Evolutionary conservation across 2,113 vertebrate genomes (phyloP), one percentile per base, ranked within the genome.

Genomic region (Donacobius atricapilla): DNA sequence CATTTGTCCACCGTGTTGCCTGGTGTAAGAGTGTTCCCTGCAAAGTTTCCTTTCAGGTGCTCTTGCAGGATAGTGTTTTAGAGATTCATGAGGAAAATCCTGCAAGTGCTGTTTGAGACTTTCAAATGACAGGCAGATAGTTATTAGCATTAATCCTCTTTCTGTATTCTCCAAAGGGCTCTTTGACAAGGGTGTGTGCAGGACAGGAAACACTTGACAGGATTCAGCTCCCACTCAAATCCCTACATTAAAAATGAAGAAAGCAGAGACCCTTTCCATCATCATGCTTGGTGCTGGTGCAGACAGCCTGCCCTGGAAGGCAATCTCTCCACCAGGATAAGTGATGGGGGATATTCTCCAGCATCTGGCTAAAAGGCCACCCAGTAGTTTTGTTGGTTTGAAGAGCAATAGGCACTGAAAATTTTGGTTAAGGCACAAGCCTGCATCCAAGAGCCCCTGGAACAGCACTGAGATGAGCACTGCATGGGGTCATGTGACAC

Each of bases 71-170:
- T 31, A 7, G 5, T 66, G 37, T 50, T 27, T 61, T 92, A 89
- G 54, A 78, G 83, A 94, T 89, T 73, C 72, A 72, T 42, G 44
- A 90, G 70, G 56, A 91, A 96, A 96, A 97, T 87, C 82, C 90
- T 94, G 89, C 83, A 77, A 96, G 92, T 83, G 44, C 86, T 96
- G 92, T 71, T 85, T 79, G 93, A 96, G 93, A 92, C 50, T 96
- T 96, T 95, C 82, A 94, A 94, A 89, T 90, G 95, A 95, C 96
- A 96, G 96, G 84, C 96, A 95, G 95, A 92, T 65, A 94, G 85
- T 83, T 97, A 95, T 95, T 95, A 96, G 61, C 83, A 91, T 89
- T 97, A 97, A 97, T 97, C 95, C 92, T 95, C 96, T 97, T 96
- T 95, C 90, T 89, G 39, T 94, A 75, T 90, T 93, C 93, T 97